Evolutionary conservation across 2,888 invertebrate genomes (phyloP), one percentile per base, ranked within the genome.

Genomic region (Acrocera orbiculus): DNA sequence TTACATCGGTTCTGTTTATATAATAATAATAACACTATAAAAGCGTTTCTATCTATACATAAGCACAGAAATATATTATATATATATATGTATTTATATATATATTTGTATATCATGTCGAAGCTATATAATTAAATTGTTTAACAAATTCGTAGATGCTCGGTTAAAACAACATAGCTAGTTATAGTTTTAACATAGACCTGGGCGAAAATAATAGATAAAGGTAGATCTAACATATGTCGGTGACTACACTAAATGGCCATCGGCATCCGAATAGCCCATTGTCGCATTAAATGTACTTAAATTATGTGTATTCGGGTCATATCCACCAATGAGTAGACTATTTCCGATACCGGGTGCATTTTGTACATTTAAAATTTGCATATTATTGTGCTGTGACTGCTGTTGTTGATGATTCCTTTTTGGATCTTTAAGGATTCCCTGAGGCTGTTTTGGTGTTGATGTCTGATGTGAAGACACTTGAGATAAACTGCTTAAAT

Each of bases 381-480:
- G 71, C 42, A 61, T 47, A 37, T 52, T 57, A 38, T 55, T 56
- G 29, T 53, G 45, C 43, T 62, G 43, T 57, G 65, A 25, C 59
- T 68, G 28, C 58, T 67, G 67, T 16, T 65, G 65, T 63, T 69
- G 69, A 47, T 69, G 65, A 49, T 66, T 69, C 22, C 70, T 60
- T 35, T 70, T 70, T 4, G 71, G 69, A 52, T 71, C 71, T 48
- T 72, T 72, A 5, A 72, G 60, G 41, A 72, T 72, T 17, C 70
- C 67, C 44, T 70, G 71, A 0, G 72, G 72, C 40, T 70, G 69
- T 47, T 69, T 70, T 13, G 55, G 50, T 41, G 53, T 45, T 22
- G 53, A 50, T 25, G 49, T 45, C 30, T 40, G 44, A 35, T 31
- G 49, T 33, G 40, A 40, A 30, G 43, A 42, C 17, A 44, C 41